Percentiles rank a stretch among this genome's conserved stretches.
These are phyloP conservation scores for Acleris cristana DNA, from an alignment of 2,888 invertebrate species.

Conservation along the genomic window DNA sequence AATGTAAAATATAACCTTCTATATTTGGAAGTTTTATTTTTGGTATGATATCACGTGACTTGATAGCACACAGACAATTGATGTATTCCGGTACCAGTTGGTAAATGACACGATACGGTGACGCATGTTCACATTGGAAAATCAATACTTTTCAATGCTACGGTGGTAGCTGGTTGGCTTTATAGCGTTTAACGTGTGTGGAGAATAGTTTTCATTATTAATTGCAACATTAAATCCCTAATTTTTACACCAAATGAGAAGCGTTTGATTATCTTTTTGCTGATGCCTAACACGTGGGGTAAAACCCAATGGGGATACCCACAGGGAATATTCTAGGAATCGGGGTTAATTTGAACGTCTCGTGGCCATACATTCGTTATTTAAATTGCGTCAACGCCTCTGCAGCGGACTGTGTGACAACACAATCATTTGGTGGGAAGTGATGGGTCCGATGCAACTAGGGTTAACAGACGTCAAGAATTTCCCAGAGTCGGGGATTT, in stretches of 20 bases:
- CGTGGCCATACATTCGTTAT: constrained; percentile 6
- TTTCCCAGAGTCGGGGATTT: too few species aligned
- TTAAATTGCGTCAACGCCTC: constrained; percentile 16
- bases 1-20: neutral
- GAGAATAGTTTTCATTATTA: too few species aligned
- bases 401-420: constrained; percentile 27
- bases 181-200: neutral
- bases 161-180: neutral
- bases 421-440: constrained; percentile 13
- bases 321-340: too few species aligned
- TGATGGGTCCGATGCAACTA: constrained; percentile 23
- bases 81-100: constrained; percentile 52
- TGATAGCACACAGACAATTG: constrained; percentile 25
- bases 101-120: constrained; percentile 53
- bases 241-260: too few species aligned
- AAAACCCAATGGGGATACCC: too few species aligned
- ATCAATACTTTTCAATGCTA: constrained; percentile 51
- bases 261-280: too few species aligned
- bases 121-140: constrained; percentile 53
- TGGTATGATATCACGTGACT: neutral
- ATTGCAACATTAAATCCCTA: too few species aligned
- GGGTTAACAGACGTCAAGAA: too few species aligned
- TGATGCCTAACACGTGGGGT: too few species aligned
- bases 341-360: too few species aligned
- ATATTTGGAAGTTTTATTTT: neutral